Conservation (phyloP, 2,888 invertebrate genomes). For the Harpagoxenus sublaevis region DNA sequence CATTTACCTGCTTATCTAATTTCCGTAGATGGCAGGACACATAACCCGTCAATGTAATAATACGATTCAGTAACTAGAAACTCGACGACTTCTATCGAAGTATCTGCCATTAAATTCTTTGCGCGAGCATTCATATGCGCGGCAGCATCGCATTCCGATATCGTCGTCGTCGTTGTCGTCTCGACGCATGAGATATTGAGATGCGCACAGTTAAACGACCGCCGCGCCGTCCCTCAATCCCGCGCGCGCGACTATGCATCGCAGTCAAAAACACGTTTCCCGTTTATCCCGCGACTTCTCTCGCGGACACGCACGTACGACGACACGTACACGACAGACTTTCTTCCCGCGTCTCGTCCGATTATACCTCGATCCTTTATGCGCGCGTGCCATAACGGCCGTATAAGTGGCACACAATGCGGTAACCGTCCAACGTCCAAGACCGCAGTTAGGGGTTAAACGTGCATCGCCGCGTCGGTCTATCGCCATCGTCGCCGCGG, state of each 20-base stretch:
- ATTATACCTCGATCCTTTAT: constrained; percentile 41
- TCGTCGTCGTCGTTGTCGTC: constrained; percentile 12
- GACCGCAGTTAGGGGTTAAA: constrained; percentile 50
- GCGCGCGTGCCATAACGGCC: constrained; percentile 31
- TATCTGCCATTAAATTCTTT: constrained; percentile 23
- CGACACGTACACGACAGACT: neutral
- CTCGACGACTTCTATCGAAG: neutral
- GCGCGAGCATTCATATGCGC: constrained; percentile 17
- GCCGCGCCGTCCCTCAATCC: neutral
- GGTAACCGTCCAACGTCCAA: constrained; percentile 32
- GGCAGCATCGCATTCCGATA: constrained; percentile 28
- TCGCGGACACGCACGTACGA: constrained; percentile 2
- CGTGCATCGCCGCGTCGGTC: constrained; percentile 29
- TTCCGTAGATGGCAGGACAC: constrained; percentile 17
- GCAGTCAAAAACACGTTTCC: constrained; percentile 46
- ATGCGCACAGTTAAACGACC: constrained; percentile 35
- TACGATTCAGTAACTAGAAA: constrained; percentile 21
- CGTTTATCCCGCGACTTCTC: constrained; percentile 30
- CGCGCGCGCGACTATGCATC: constrained; percentile 22
- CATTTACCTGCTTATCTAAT: constrained; percentile 17
- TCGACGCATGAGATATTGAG: constrained; percentile 20
- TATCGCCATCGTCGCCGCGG: constrained; percentile 3
- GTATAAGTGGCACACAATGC: constrained; percentile 53
- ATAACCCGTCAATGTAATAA: neutral
- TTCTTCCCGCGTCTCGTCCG: neutral